phyloP scores from a whole-genome alignment of 2,888 invertebrate genomes.

The Ectemnius cavifrons region DNA sequence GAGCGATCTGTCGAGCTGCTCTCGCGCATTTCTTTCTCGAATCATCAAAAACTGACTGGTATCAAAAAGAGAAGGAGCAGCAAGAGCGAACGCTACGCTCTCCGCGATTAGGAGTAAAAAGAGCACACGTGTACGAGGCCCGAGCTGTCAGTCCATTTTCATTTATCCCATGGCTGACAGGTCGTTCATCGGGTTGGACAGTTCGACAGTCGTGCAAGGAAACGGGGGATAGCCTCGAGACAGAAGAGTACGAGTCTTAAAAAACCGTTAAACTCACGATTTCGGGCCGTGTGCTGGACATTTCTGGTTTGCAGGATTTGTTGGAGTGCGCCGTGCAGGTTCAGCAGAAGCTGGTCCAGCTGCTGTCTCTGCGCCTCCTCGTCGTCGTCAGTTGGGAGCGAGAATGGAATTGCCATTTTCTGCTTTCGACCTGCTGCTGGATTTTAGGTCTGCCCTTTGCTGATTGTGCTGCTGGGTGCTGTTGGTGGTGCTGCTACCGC shows the following conservation, averaged over 20 bases:
- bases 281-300: constrained; percentile 73
- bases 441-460: not conserved
- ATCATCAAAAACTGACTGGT: not conserved
- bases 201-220: constrained; percentile 24
- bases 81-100: not conserved
- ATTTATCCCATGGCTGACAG: not conserved
- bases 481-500: not conserved
- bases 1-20: not conserved
- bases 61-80: not conserved
- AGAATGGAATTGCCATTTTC: constrained; percentile 75
- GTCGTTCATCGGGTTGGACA: constrained; percentile 20
- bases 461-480: not conserved
- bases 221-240: constrained; percentile 20
- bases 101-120: not conserved
- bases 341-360: constrained; percentile 75
- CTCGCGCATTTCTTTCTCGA: constrained; percentile 2
- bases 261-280: constrained; percentile 71
- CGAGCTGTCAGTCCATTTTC: constrained; percentile 9
- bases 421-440: too few species aligned
- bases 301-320: constrained; percentile 73
- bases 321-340: constrained; percentile 74
- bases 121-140: not conserved
- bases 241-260: constrained; percentile 28
- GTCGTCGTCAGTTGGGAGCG: constrained; percentile 73
- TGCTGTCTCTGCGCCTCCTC: constrained; percentile 70